Percentiles rank a stretch among this genome's conserved stretches.
phyloP scores from a whole-genome alignment of 2,888 invertebrate genomes.

The Panorpa germanica region DNA sequence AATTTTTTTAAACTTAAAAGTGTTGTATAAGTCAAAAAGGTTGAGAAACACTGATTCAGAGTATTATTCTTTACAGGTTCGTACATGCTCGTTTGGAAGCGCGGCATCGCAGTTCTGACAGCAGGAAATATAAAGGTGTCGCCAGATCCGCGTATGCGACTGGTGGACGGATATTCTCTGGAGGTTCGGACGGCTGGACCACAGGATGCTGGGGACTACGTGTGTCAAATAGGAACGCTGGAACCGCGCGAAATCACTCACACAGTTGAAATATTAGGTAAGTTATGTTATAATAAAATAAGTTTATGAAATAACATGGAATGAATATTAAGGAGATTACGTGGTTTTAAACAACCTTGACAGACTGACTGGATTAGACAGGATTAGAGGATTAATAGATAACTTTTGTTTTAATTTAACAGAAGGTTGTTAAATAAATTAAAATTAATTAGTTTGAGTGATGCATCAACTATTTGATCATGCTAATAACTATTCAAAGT shows the following conservation, averaged over 20 bases:
- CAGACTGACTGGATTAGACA: no score
- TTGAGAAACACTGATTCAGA: no score
- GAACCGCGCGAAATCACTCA: slow-evolving; percentile 44
- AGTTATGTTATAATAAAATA: slow-evolving; percentile 18
- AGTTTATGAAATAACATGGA: neutral
- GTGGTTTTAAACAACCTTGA: no score
- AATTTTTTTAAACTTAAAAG: no score
- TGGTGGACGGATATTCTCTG: slow-evolving; percentile 41
- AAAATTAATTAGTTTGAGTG: no score
- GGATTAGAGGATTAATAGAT: no score
- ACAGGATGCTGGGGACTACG: slow-evolving; percentile 46
- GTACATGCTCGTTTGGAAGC: slow-evolving; percentile 43
- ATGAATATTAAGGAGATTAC: neutral
- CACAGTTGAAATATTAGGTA: slow-evolving; percentile 45
- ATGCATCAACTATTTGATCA: no score
- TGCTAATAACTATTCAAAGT: no score
- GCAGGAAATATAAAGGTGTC: slow-evolving; percentile 43
- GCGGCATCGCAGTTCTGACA: slow-evolving; percentile 42
- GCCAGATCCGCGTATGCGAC: slow-evolving; percentile 38
- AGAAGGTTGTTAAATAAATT: no score
- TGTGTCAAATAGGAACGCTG: slow-evolving; percentile 45
- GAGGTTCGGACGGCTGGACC: slow-evolving; percentile 42
- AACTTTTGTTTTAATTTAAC: no score
- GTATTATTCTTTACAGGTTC: slow-evolving; percentile 31
- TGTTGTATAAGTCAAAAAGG: no score